Evolutionary conservation across 2,113 vertebrate genomes (phyloP), one percentile per base, ranked within the genome.

Genomic region (Orthochromis indermauri): DNA sequence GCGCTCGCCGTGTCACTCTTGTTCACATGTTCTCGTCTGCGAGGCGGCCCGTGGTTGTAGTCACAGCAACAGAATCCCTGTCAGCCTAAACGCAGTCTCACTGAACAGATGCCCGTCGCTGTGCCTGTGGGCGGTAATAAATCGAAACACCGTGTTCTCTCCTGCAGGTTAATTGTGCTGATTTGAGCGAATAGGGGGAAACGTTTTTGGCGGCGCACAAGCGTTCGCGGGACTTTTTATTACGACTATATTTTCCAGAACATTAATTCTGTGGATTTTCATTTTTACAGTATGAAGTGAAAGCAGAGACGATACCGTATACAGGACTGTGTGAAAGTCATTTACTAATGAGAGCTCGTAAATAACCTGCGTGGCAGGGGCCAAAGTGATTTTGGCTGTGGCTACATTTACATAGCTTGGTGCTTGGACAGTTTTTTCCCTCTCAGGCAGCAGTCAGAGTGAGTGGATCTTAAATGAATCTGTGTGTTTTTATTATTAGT

Each of bases 341-440:
- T 93, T 94, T 93, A 81, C 93, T 95, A 95, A 95, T 95, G 93
- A 94, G 92, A 55, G 86, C 93, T 95, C 90, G 63, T 95, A 95
- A 96, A 96, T 95, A 95, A 94, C 84, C 85, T 28, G 76, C 31
- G 76, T 86, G 88, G 86, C 87, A 86, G 84, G 88, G 88, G 85
- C 82, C 90, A 83, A 80, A 88, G 90, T 76, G 84, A 92, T 93
- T 94, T 85, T 93, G 92, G 88, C 90, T 93, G 35, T 54, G 83
- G 83, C 81, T 92, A 86, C 86, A 89, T 94, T 95, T 94, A 93
- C 92, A 91, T 86, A 86, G 82, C 88, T 84, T 2, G 35, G 80
- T 89, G 86, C 84, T 57, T 84, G 81, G 73, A 76, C 83, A 7
- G 80, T 73, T 66, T 80, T 80, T 57, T 14, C 28, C 21, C 61